Evolutionary conservation across 2,888 invertebrate species (phyloP), one percentile per base, ranked within the genome.

Genomic region (Chironomus riparius): DNA sequence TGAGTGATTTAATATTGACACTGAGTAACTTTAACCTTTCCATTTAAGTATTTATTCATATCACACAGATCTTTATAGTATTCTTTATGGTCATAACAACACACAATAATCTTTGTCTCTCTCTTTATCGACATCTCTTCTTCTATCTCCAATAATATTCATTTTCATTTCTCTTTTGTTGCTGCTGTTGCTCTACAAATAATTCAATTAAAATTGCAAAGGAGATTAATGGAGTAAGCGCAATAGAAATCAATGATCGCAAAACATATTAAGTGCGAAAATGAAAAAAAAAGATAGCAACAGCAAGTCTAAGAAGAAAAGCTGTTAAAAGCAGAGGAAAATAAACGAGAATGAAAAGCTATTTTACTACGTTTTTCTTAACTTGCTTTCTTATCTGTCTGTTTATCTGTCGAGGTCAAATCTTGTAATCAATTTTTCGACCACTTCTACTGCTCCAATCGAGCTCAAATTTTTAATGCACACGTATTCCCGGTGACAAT

Each of bases 131-230:
- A 38, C 10, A 38, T 38, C 7, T 38, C 38, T 38, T 38, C 7
- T 38, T 38, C 38, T 10, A 38, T 38, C 38, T 38, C 38, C 7
- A 38, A n/a, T 10, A 38, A 38, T 38, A 38, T 38, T 28, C 28
- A 28, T 28, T 28, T 38, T 38, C 10, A 38, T 38, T 38, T 28
- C 28, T 28, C 6, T 38, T 38, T 18, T 15, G 56, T 15, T 50
- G 50, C 50, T 50, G 28, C 50, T 50, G 15, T n/a, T 18, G 7
- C 50, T 68, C 70, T 4, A 70, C 70, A 70, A 18, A 47, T 70
- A 70, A 70, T 70, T 70, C 70, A 48, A 70, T 70, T 70, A 48
- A 70, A 70, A 70, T 38, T 21, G 70, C 15, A 47, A 48, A 48
- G 22, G 68, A 70, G 70, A 70, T 47, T 70, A 48, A 70, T 70